These are phyloP conservation scores for Amblyteles armatorius DNA, from an alignment of 2,888 invertebrate genomes.

Conservation along the genomic window DNA sequence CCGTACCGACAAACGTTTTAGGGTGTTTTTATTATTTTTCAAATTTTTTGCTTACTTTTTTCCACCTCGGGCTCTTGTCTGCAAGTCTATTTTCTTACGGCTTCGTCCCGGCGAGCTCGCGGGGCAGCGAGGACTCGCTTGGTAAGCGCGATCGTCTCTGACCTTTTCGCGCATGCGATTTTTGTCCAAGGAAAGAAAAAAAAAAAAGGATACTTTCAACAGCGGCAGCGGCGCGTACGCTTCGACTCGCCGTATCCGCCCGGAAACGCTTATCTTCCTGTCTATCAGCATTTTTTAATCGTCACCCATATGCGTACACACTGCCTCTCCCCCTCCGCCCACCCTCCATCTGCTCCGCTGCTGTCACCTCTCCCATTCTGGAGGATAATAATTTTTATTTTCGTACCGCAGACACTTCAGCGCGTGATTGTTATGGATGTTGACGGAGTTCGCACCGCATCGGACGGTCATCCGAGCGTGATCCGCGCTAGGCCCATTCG, in stretches of 20 bases:
- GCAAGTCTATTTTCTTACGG: neutral
- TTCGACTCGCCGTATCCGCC: slow-evolving; percentile 44
- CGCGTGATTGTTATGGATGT: neutral
- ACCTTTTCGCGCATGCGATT: neutral
- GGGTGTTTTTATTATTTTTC: neutral
- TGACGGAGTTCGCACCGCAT: neutral
- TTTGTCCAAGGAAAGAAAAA: neutral
- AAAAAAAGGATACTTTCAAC: neutral
- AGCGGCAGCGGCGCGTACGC: neutral
- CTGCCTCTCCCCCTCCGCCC: neutral
- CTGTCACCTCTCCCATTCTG: neutral
- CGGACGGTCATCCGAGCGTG: neutral
- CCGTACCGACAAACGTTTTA: neutral
- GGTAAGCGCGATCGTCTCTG: neutral
- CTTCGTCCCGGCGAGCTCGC: neutral
- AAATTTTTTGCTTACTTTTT: neutral
- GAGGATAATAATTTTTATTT: slow-evolving; percentile 8
- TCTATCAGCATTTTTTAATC: slow-evolving; percentile 40
- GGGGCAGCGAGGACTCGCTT: too few relatives aligned
- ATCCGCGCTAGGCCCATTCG: neutral
- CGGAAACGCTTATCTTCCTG: slow-evolving; percentile 44
- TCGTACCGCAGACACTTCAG: neutral
- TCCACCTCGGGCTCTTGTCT: too few relatives aligned
- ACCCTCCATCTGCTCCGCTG: neutral
- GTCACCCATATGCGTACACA: slow-evolving; percentile 29